These are phyloP conservation scores for Uloborus plumipes DNA, from an alignment of 2,888 invertebrate species.

Conservation along the genomic window DNA sequence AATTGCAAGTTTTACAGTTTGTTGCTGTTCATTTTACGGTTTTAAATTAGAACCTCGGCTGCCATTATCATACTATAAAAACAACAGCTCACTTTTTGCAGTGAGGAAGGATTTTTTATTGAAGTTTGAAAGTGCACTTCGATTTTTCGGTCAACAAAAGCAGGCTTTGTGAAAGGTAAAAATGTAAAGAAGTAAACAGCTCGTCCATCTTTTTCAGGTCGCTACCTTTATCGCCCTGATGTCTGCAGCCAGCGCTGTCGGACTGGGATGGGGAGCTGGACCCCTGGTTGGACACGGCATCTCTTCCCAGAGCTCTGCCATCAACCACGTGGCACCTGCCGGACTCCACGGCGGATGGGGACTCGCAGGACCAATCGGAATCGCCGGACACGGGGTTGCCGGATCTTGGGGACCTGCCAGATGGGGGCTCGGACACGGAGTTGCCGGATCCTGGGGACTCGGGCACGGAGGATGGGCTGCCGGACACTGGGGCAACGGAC, in stretches of 20 bases:
- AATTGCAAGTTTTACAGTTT: too few relatives aligned
- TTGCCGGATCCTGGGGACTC: not conserved
- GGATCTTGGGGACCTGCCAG: too few relatives aligned
- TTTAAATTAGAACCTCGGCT: too few relatives aligned
- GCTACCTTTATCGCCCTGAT: not conserved
- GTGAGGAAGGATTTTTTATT: too few relatives aligned
- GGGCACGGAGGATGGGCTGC: constrained; percentile 24
- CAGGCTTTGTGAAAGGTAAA: too few relatives aligned
- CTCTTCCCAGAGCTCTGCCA: constrained; percentile 30
- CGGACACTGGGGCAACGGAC: constrained; percentile 9
- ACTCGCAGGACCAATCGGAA: not conserved
- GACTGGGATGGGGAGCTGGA: constrained; percentile 4
- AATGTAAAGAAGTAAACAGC: too few relatives aligned
- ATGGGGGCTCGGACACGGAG: too few relatives aligned
- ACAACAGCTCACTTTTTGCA: too few relatives aligned
- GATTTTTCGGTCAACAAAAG: too few relatives aligned
- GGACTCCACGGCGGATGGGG: constrained; percentile 9
- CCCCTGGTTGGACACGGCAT: not conserved
- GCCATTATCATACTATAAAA: too few relatives aligned
- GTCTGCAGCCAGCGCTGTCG: constrained; percentile 8
- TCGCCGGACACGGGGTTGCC: not conserved
- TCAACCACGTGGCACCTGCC: constrained; percentile 32
- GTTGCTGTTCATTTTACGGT: too few relatives aligned
- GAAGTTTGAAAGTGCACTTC: too few relatives aligned
- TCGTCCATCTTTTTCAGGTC: not conserved